phyloP scores from a whole-genome alignment of 2,888 invertebrate genomes.

The Hirudinaria manillensis region DNA sequence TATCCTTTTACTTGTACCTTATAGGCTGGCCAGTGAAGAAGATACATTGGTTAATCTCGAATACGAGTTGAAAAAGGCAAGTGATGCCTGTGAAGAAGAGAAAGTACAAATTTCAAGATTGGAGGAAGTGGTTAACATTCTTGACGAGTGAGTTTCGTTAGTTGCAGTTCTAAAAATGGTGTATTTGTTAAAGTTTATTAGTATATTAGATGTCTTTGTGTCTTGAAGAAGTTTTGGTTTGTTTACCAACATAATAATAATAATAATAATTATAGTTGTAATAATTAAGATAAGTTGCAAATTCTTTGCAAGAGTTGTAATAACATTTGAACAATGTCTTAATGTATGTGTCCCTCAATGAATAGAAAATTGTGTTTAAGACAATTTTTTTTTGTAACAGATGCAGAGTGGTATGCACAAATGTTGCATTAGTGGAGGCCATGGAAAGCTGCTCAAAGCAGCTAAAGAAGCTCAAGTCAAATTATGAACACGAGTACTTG shows the following conservation, averaged over 20 bases:
- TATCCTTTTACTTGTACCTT: neutral
- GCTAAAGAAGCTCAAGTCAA: constrained; percentile 47
- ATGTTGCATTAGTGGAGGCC: constrained; percentile 28
- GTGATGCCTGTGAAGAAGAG: constrained; percentile 66
- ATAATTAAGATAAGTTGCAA: too few relatives aligned
- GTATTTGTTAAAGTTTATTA: neutral
- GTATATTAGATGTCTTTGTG: neutral
- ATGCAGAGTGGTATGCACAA: constrained; percentile 16
- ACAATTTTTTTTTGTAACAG: neutral
- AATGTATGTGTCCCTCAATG: too few relatives aligned
- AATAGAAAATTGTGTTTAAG: constrained; percentile 10
- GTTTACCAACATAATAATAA: too few relatives aligned
- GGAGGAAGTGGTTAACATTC: constrained; percentile 64
- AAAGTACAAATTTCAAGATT: constrained; percentile 68
- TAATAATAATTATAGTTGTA: too few relatives aligned
- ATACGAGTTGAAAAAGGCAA: constrained; percentile 70
- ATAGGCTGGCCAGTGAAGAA: constrained; percentile 65
- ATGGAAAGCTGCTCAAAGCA: constrained; percentile 45
- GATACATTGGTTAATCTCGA: constrained; percentile 74
- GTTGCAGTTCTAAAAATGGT: neutral
- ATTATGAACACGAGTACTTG: constrained; percentile 62
- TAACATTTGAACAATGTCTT: too few relatives aligned
- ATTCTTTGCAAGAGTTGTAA: too few relatives aligned
- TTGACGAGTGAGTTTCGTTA: constrained; percentile 56
- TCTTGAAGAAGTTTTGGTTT: too few relatives aligned